Evolutionary conservation across 2,113 vertebrate genomes (phyloP).

Genomic region (Oncorhynchus keta): DNA sequence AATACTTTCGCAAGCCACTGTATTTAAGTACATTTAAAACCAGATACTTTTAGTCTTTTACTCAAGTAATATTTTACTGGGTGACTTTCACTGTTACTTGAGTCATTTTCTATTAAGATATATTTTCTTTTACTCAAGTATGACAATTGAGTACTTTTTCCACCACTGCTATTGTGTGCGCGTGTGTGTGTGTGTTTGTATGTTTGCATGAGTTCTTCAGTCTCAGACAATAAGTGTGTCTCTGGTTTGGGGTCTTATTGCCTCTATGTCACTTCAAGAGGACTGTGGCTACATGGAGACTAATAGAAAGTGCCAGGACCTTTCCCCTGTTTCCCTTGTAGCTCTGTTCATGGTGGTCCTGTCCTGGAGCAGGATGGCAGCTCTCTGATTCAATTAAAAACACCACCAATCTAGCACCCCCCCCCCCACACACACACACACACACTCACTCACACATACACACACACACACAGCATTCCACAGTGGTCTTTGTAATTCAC

Average conservation of each 20-base stretch:
- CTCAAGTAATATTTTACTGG: too few relatives aligned
- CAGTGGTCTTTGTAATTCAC: neutral
- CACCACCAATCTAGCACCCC: slow-evolving; percentile 31
- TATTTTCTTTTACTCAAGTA: too few relatives aligned
- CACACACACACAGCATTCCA: neutral
- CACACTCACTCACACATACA: slow-evolving; percentile 3
- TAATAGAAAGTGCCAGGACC: slow-evolving; percentile 2
- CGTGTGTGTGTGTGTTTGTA: neutral
- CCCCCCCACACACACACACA: neutral
- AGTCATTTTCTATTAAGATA: too few relatives aligned
- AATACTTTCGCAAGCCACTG: too few relatives aligned
- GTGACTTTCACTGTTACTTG: too few relatives aligned
- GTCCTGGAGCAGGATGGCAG: slow-evolving; percentile 19
- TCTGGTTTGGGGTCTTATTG: slow-evolving; percentile 2
- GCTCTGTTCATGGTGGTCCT: slow-evolving; percentile 35
- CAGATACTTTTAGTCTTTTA: too few relatives aligned
- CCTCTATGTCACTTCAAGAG: slow-evolving; percentile 37
- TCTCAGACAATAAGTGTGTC: slow-evolving; percentile 12
- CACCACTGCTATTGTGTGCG: neutral
- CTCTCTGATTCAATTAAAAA: slow-evolving; percentile 29
- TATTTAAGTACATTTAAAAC: too few relatives aligned
- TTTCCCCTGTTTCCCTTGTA: slow-evolving; percentile 8
- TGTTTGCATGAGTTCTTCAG: neutral
- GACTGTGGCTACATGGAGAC: slow-evolving; percentile 3
- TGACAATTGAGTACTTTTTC: too few relatives aligned